Percentiles rank a stretch among this genome's conserved stretches.
Evolutionary conservation across 2,888 invertebrate genomes (phyloP).

Genomic region (Spilarctia lutea): DNA sequence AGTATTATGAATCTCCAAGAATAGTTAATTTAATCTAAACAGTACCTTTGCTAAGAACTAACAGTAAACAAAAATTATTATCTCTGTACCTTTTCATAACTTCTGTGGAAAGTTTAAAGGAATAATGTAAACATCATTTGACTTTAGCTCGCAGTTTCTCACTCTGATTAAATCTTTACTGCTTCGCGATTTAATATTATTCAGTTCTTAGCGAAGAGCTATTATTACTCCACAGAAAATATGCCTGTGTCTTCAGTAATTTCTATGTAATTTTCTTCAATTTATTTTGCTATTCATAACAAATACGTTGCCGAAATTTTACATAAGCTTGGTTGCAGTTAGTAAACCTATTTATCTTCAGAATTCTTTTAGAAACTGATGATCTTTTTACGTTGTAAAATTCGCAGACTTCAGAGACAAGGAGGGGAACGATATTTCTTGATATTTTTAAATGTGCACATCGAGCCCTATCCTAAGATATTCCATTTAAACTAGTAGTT

Average conservation of each 20-base stretch:
- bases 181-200: slow-evolving; percentile 25
- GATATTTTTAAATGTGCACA: too few relatives aligned
- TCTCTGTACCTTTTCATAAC: slow-evolving; percentile 10
- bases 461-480: too few relatives aligned
- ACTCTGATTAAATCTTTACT: slow-evolving; percentile 40
- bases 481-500: too few relatives aligned
- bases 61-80: slow-evolving; percentile 13
- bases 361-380: too few relatives aligned
- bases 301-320: background rate
- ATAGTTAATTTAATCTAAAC: slow-evolving; percentile 1
- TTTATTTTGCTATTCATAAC: background rate
- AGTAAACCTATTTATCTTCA: too few relatives aligned
- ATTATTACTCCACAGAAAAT: slow-evolving; percentile 8
- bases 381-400: too few relatives aligned
- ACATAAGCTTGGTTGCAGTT: background rate
- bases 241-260: background rate
- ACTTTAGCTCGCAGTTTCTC: slow-evolving; percentile 26
- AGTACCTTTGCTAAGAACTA: background rate
- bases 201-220: slow-evolving; percentile 17
- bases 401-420: too few relatives aligned
- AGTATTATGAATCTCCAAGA: background rate
- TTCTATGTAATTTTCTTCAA: background rate
- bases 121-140: slow-evolving; percentile 33
- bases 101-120: slow-evolving; percentile 21
- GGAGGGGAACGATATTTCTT: too few relatives aligned